Conservation (phyloP, 2,113 vertebrate species). For the Gulo gulo region DNA sequence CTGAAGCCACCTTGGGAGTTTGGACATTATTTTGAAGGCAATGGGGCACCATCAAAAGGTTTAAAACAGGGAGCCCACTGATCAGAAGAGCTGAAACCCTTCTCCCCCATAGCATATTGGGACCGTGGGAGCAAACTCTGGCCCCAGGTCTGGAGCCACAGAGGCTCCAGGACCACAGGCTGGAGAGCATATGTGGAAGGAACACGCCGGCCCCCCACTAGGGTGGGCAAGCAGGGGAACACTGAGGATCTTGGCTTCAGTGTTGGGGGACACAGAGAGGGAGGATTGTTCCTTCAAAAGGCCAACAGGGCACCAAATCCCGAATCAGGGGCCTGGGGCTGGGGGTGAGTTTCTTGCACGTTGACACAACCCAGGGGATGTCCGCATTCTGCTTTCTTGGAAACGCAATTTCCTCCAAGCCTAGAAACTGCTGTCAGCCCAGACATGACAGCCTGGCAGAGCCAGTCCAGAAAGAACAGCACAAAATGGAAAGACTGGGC, state of each 20-base stretch:
- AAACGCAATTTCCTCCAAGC: background rate
- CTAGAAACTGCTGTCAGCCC: background rate
- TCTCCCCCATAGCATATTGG: background rate
- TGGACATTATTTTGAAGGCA: background rate
- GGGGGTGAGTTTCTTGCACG: background rate
- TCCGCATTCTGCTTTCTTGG: background rate
- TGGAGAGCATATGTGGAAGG: background rate
- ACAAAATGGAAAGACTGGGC: background rate
- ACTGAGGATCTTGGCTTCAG: background rate
- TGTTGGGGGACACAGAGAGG: accelerated
- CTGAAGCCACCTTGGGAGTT: background rate
- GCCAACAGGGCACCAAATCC: background rate
- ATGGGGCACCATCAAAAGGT: background rate
- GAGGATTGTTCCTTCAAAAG: background rate
- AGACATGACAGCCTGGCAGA: accelerated
- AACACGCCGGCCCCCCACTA: accelerated
- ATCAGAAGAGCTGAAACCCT: background rate
- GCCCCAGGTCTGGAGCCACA: background rate
- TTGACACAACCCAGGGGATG: background rate
- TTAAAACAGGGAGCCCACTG: background rate
- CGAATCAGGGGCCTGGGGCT: too few relatives aligned
- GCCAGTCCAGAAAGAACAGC: accelerated
- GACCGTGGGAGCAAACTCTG: too few relatives aligned
- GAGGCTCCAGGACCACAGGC: background rate
- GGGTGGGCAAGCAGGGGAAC: accelerated